These are phyloP conservation scores for Aphelenchoides bicaudatus DNA, from an alignment of 2,888 invertebrate genomes.

Conservation along the genomic window DNA sequence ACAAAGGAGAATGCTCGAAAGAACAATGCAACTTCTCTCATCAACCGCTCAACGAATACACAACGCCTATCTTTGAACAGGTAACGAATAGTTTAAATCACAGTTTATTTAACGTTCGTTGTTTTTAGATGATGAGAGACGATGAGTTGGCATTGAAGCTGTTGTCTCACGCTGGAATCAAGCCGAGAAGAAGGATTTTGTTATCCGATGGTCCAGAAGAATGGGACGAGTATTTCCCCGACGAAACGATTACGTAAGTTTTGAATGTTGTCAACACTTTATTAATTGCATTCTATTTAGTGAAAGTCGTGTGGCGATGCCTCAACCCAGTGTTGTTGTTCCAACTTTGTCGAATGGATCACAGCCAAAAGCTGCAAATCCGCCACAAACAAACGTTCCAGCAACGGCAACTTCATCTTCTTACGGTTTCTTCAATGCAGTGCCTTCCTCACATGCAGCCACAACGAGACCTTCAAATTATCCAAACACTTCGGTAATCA, in stretches of 20 bases:
- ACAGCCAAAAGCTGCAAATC: no score
- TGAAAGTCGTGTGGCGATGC: no score
- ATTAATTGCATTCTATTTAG: no score
- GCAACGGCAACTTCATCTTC: neutral
- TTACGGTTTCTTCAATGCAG: constrained; percentile 16
- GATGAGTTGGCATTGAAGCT: constrained; percentile 34
- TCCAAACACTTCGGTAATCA: neutral
- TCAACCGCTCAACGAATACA: constrained; percentile 54
- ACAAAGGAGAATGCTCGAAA: constrained; percentile 52
- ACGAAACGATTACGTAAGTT: constrained; percentile 11
- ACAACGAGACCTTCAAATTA: neutral
- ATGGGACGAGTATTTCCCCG: constrained; percentile 10
- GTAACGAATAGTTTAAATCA: constrained; percentile 27
- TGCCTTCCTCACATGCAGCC: neutral
- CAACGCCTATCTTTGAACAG: constrained; percentile 51
- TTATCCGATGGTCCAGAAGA: constrained; percentile 33
- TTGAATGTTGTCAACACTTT: no score
- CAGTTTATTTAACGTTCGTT: constrained; percentile 16
- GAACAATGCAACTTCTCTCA: constrained; percentile 58
- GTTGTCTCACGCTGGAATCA: neutral
- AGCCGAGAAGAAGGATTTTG: constrained; percentile 41
- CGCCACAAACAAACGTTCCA: no score
- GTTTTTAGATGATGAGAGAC: constrained; percentile 39
- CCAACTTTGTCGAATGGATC: no score
- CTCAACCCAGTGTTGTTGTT: no score